Conservation (phyloP, 2,888 invertebrate species). For the Pemphredon lugubris region DNA sequence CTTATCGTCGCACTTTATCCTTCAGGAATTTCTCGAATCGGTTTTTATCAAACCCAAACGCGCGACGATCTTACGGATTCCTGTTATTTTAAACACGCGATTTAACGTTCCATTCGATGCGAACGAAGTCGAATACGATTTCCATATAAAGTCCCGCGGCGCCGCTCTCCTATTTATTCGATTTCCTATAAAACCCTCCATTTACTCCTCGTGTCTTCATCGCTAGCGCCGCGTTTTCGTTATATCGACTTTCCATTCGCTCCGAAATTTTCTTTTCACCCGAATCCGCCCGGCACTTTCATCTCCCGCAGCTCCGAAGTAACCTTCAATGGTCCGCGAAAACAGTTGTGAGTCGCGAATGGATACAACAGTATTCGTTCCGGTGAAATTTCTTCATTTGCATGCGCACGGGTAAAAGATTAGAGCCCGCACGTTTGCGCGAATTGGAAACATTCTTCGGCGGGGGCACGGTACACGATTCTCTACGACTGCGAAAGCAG, state of each 20-base stretch:
- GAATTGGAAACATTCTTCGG: conserved; percentile 14
- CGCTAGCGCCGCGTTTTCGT: conserved; percentile 14
- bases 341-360: conserved; percentile 43
- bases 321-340: conserved; percentile 21
- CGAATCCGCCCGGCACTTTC: conserved; percentile 13
- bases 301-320: conserved; percentile 6
- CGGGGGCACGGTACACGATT: not conserved
- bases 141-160: conserved; percentile 1
- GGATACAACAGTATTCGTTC: conserved; percentile 37
- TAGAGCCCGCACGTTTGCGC: conserved; percentile 9
- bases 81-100: too few species aligned
- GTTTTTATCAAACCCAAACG: too few species aligned
- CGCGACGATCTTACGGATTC: too few species aligned
- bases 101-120: too few species aligned
- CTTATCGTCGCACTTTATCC: too few species aligned
- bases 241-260: conserved; percentile 30
- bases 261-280: conserved; percentile 42
- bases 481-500: conserved; percentile 1
- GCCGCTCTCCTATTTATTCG: conserved; percentile 7
- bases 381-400: conserved; percentile 44
- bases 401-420: conserved; percentile 25
- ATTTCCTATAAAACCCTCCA: conserved; percentile 21
- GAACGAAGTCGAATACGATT: conserved; percentile 14
- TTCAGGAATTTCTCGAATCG: too few species aligned
- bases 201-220: conserved; percentile 5